phyloP scores from a whole-genome alignment of 2,113 vertebrate species.

The Syrmaticus mikado region DNA sequence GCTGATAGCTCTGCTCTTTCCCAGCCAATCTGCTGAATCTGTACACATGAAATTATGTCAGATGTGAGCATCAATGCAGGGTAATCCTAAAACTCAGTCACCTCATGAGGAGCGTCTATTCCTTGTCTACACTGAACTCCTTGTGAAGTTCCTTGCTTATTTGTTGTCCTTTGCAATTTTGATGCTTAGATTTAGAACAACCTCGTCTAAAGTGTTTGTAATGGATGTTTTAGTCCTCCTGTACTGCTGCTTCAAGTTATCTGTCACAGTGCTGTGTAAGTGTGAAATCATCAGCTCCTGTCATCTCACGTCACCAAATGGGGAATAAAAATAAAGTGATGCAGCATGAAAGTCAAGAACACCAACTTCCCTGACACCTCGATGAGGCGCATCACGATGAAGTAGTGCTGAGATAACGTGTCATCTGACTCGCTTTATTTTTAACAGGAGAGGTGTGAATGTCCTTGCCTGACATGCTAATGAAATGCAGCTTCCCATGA shows the following conservation, averaged over 20 bases:
- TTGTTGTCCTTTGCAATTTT: not conserved
- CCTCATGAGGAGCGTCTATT: not conserved
- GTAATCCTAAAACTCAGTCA: not conserved
- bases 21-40: not conserved
- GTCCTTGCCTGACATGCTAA: not conserved
- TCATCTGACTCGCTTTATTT: not conserved
- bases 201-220: not conserved
- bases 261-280: not conserved
- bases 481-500: not conserved
- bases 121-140: not conserved
- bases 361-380: not conserved
- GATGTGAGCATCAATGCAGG: not conserved
- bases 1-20: slow-evolving; percentile 35
- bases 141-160: not conserved
- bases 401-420: not conserved
- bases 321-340: slow-evolving; percentile 1
- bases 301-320: not conserved
- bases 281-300: not conserved
- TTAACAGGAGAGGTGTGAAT: slow-evolving; percentile 31
- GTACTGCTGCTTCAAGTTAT: not conserved
- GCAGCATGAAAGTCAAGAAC: not conserved
- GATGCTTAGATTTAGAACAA: not conserved
- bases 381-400: not conserved
- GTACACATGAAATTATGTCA: not conserved
- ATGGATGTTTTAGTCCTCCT: not conserved